phyloP scores from a whole-genome alignment of 2,797 vertebrate species.

The Champsocephalus gunnari region DNA sequence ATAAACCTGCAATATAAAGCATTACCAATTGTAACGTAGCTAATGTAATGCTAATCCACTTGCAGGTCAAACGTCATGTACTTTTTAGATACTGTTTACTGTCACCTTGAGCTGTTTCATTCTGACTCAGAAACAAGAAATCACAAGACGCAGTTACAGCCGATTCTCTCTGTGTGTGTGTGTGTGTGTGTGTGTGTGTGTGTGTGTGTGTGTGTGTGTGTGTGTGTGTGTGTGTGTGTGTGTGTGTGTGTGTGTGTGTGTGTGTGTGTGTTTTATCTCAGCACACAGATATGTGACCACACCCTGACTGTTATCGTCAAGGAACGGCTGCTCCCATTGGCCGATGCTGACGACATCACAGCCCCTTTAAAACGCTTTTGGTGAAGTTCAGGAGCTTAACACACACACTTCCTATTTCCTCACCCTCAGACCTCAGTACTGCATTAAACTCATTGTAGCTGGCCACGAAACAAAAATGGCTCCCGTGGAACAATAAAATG shows the following conservation, averaged over 20 bases:
- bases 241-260: conserved; percentile 25
- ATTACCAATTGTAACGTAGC: too few relatives aligned
- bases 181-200: too few relatives aligned
- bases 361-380: neutral
- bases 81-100: too few relatives aligned
- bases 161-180: too few relatives aligned
- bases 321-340: conserved; percentile 19
- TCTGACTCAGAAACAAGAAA: conserved; percentile 5
- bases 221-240: conserved; percentile 8
- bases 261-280: conserved; percentile 52
- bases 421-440: neutral
- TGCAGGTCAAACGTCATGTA: too few relatives aligned
- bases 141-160: conserved; percentile 16
- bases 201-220: too few relatives aligned
- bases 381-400: neutral
- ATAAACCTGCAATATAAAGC: too few relatives aligned
- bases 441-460: too few relatives aligned
- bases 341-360: conserved; percentile 5
- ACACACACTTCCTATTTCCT: neutral
- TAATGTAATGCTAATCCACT: too few relatives aligned
- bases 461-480: too few relatives aligned
- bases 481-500: too few relatives aligned
- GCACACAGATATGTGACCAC: conserved; percentile 49
- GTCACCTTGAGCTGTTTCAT: neutral
- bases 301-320: conserved; percentile 28